Conservation (phyloP, 2,797 vertebrate genomes). For the Crotalus adamanteus region DNA sequence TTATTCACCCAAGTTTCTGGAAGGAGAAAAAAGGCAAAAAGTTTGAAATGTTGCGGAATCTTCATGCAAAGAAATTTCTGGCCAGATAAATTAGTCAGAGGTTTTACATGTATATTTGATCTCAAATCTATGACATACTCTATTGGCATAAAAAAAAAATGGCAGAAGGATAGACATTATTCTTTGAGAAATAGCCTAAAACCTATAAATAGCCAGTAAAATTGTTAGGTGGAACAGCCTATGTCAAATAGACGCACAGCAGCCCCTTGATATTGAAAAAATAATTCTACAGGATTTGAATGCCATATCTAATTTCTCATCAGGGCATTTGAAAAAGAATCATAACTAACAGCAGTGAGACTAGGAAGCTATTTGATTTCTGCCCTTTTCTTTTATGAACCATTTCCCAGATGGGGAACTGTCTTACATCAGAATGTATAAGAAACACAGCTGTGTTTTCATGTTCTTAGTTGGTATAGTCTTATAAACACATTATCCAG, state of each 20-base stretch:
- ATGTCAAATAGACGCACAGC: background rate
- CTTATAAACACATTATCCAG: background rate
- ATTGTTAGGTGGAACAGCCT: background rate
- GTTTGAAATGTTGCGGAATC: background rate
- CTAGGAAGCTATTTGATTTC: background rate
- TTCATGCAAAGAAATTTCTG: background rate
- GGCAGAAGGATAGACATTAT: background rate
- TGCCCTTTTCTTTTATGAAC: background rate
- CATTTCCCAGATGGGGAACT: background rate
- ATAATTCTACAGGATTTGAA: background rate
- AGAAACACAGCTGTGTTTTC: background rate
- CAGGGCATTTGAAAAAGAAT: background rate
- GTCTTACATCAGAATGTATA: background rate
- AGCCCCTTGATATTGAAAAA: background rate
- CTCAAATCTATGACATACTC: background rate
- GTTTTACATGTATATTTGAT: background rate
- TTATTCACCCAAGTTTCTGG: conserved; percentile 25
- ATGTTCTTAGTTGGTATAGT: background rate
- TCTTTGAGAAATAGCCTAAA: background rate
- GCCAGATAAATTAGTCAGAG: conserved; percentile 15
- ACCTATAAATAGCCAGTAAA: background rate
- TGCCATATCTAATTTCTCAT: background rate
- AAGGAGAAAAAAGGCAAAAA: background rate
- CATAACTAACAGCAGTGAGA: background rate
- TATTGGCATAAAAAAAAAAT: background rate